phyloP scores from a whole-genome alignment of 2,888 invertebrate genomes.

The Spialia ferax region DNA sequence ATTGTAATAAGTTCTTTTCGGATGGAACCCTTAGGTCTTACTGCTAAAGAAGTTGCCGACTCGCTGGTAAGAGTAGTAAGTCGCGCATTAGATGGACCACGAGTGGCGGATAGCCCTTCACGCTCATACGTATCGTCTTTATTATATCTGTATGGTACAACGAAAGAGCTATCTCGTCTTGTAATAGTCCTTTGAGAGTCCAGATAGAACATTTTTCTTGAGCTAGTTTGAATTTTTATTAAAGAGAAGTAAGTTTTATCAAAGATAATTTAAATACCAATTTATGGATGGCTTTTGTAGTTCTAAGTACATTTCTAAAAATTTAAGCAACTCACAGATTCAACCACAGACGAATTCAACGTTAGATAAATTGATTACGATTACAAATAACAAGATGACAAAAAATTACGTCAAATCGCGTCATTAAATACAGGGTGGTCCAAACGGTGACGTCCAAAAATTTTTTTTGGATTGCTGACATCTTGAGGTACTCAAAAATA shows the following conservation, averaged over 20 bases:
- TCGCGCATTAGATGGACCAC: constrained; percentile 52
- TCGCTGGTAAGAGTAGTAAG: constrained; percentile 56
- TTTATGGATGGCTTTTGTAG: no score
- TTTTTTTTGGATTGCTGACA: no score
- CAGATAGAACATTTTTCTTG: constrained; percentile 65
- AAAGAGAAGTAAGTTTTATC: not conserved
- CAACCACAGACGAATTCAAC: no score
- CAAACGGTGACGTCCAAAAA: no score
- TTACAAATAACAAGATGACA: no score
- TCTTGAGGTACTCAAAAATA: no score
- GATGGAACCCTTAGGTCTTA: constrained; percentile 60
- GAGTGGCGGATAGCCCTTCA: constrained; percentile 52
- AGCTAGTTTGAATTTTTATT: not conserved
- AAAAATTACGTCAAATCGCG: no score
- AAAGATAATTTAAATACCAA: not conserved
- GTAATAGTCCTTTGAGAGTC: constrained; percentile 71
- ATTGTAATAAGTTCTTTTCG: constrained; percentile 68
- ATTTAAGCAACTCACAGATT: no score
- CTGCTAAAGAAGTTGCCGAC: constrained; percentile 49
- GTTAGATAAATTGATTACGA: no score
- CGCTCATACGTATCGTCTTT: constrained; percentile 47
- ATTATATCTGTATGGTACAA: constrained; percentile 49
- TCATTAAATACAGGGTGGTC: no score
- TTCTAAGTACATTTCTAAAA: no score
- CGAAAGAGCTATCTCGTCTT: constrained; percentile 73